phyloP scores from a whole-genome alignment of 2,113 vertebrate genomes.

The Prietella phreatophila region DNA sequence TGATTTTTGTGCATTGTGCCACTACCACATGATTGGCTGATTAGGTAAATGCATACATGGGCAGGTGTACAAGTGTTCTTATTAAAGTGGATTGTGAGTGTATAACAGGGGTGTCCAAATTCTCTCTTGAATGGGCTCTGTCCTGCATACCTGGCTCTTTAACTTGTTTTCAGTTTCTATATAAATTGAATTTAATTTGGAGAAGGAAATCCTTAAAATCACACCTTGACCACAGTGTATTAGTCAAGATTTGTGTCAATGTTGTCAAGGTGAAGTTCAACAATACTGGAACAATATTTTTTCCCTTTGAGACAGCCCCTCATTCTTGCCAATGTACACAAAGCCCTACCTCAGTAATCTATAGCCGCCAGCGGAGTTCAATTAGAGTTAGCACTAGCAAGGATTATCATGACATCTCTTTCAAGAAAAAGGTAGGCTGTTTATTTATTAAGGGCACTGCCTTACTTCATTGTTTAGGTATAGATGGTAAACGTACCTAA shows the following conservation, averaged over 20 bases:
- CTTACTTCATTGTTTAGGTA: background rate
- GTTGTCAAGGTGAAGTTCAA: background rate
- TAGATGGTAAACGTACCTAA: background rate
- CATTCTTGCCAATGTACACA: background rate
- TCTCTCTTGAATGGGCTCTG: background rate
- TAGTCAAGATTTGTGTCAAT: background rate
- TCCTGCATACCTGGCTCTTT: background rate
- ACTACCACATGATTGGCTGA: too few relatives aligned
- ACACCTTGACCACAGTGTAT: background rate
- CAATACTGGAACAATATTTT: background rate
- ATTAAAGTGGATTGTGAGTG: too few relatives aligned
- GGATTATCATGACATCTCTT: background rate
- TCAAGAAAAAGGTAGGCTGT: background rate
- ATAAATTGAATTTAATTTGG: background rate
- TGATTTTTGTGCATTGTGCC: too few relatives aligned
- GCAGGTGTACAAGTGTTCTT: too few relatives aligned
- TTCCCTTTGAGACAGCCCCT: background rate
- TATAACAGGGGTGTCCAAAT: background rate
- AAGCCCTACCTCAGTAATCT: background rate
- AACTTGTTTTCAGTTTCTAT: background rate
- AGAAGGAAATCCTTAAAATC: background rate
- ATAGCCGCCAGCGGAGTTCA: background rate
- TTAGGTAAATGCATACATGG: too few relatives aligned
- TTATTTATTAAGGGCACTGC: background rate
- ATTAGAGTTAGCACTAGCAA: background rate